A percentile compares a stretch with the other conserved stretches of the same genome.
phyloP scores from a whole-genome alignment of 2,113 vertebrate species.

The Genyomyrus donnyi region DNA sequence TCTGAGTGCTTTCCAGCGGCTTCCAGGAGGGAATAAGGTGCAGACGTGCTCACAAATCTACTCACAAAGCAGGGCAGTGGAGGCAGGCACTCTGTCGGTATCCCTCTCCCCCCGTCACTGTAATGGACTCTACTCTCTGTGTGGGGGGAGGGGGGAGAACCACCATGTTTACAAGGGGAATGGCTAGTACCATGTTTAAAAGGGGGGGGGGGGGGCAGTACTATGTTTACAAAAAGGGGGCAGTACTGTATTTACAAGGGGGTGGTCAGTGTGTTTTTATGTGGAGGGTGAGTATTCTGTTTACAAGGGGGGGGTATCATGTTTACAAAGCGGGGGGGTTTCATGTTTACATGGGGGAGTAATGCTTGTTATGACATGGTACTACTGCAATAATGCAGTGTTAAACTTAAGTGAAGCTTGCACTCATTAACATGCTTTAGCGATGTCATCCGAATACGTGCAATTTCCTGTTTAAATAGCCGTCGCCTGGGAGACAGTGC shows the following conservation, averaged over 20 bases:
- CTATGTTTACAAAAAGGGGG: background rate
- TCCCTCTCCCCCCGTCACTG: background rate
- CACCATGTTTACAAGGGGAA: background rate
- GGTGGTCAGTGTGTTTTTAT: background rate
- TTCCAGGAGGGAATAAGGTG: constrained; percentile 41
- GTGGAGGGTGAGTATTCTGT: background rate
- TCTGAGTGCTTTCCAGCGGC: constrained; percentile 50
- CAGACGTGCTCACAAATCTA: constrained; percentile 39
- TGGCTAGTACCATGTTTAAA: background rate
- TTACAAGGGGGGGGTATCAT: background rate
- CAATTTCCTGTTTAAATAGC: background rate
- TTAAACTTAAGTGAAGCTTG: background rate
- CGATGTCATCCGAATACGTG: background rate
- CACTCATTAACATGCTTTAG: background rate
- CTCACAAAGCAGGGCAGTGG: background rate
- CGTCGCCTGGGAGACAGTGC: background rate
- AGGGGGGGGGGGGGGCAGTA: background rate
- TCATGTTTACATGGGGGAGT: background rate
- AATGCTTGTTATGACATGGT: background rate
- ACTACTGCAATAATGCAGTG: background rate
- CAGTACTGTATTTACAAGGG: background rate
- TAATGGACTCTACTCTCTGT: background rate
- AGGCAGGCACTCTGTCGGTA: constrained; percentile 23
- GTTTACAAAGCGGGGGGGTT: background rate
- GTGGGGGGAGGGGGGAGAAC: background rate